Conservation (phyloP, 2,888 invertebrate species). For the Micoletzkya japonica region DNA sequence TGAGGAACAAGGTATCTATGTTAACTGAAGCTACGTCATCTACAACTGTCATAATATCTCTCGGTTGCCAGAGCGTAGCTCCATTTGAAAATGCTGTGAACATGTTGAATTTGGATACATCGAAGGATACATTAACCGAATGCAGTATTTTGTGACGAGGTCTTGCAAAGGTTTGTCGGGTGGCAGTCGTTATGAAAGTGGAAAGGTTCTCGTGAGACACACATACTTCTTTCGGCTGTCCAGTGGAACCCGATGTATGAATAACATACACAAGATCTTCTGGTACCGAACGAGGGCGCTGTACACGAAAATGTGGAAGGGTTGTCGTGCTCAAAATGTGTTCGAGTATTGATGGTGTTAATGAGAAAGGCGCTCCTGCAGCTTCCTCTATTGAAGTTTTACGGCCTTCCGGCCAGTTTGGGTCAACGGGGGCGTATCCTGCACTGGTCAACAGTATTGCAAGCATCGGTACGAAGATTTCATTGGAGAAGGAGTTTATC, state of each 20-base stretch:
- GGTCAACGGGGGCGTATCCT: constrained; percentile 48
- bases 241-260: constrained; percentile 60
- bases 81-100: constrained; percentile 45
- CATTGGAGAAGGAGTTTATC: constrained; percentile 30
- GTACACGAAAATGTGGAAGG: background rate
- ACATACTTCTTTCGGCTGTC: constrained; percentile 56
- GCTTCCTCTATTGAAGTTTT: constrained; percentile 24
- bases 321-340: background rate
- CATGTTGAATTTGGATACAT: constrained; percentile 56
- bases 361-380: constrained; percentile 3
- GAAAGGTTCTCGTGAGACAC: constrained; percentile 43
- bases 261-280: constrained; percentile 47
- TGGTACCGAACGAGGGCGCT: background rate
- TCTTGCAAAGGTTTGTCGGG: constrained; percentile 41
- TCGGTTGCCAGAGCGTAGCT: constrained; percentile 32
- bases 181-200: constrained; percentile 42
- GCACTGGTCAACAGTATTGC: constrained; percentile 36
- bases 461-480: constrained; percentile 33
- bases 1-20: constrained; percentile 6
- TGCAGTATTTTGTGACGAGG: constrained; percentile 28
- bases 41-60: background rate
- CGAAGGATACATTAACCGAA: constrained; percentile 55
- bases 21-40: constrained; percentile 7
- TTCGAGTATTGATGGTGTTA: background rate
- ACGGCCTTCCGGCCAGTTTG: constrained; percentile 35